phyloP scores from a whole-genome alignment of 1,140 invertebrate species.

The Heliconius himera region DNA sequence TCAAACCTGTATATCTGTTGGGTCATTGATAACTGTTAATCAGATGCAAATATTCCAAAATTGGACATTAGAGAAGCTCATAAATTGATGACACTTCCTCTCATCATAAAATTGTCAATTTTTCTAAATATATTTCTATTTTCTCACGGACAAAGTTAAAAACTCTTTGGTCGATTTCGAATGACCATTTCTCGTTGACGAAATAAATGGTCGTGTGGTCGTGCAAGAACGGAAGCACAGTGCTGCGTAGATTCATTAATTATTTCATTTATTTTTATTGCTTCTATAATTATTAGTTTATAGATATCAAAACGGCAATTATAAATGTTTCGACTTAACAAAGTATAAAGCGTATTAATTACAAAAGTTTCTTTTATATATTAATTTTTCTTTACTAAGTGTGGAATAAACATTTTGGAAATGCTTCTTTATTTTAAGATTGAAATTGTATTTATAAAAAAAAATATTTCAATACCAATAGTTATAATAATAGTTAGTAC shows the following conservation, averaged over 20 bases:
- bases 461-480: too few species aligned
- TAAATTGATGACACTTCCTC: conserved; percentile 5
- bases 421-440: not conserved
- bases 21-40: conserved; percentile 11
- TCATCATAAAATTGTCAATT: not conserved
- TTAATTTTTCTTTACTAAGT: too few species aligned
- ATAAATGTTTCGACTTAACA: not conserved
- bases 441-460: not conserved
- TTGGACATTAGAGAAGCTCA: not conserved
- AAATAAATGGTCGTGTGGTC: not conserved
- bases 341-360: not conserved
- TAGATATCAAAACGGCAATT: conserved; percentile 8
- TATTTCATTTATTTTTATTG: conserved; percentile 7
- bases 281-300: conserved; percentile 8
- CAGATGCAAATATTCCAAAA: not conserved
- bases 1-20: not conserved
- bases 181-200: not conserved
- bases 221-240: conserved; percentile 9
- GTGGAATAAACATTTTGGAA: too few species aligned
- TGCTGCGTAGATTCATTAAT: not conserved
- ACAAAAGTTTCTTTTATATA: not conserved
- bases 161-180: not conserved
- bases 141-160: not conserved
- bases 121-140: not conserved
- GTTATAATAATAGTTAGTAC: too few species aligned